These are phyloP conservation scores for Cotesia vestalis DNA, from an alignment of 1,140 invertebrate genomes.

Conservation along the genomic window DNA sequence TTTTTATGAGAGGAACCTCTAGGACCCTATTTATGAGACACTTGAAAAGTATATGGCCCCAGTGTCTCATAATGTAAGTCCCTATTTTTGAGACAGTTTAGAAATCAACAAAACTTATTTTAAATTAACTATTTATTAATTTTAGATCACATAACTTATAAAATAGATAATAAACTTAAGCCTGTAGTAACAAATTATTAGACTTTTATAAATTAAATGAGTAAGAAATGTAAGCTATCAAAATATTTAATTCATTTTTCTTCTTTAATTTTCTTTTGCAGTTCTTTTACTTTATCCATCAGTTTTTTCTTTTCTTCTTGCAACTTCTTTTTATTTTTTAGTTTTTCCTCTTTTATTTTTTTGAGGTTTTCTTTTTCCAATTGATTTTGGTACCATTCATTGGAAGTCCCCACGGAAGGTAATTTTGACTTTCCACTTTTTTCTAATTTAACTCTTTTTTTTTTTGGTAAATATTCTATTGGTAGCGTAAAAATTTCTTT, in stretches of 20 bases:
- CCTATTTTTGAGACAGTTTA: background rate
- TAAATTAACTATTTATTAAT: background rate
- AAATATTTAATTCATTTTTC: background rate
- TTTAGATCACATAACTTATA: background rate
- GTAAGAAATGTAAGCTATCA: background rate
- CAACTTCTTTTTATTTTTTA: background rate
- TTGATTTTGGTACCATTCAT: background rate
- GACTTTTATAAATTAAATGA: background rate
- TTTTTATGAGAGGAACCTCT: background rate
- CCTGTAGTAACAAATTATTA: background rate
- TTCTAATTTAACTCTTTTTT: background rate
- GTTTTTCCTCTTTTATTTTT: background rate
- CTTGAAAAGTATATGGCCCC: background rate
- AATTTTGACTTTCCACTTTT: background rate
- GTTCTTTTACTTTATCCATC: background rate
- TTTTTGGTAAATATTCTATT: background rate
- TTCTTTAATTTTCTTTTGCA: background rate
- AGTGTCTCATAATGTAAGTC: background rate
- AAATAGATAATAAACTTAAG: background rate
- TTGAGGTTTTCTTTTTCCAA: background rate
- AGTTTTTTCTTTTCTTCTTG: slow-evolving; percentile 4
- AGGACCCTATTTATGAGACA: background rate
- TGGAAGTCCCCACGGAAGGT: background rate
- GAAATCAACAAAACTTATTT: background rate
- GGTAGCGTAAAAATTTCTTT: background rate